Evolutionary conservation across 2,888 invertebrate genomes (phyloP).

Genomic region (Pteria penguin): DNA sequence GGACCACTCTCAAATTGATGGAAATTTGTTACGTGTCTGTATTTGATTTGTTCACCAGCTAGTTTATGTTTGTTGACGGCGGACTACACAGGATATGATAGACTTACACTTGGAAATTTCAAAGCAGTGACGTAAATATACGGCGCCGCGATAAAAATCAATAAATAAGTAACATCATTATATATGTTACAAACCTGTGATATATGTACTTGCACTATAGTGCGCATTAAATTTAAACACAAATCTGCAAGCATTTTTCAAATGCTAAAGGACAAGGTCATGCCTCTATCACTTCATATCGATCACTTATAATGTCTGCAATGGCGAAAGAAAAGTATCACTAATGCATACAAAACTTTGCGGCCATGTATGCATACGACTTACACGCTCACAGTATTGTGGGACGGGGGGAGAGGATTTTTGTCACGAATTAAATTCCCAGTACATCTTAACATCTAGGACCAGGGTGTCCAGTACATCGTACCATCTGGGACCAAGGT

Average conservation of each 20-base stretch:
- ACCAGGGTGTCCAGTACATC: no score
- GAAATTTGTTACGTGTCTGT: no score
- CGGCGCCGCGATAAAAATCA: not conserved
- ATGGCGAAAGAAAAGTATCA: not conserved
- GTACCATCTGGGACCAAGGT: no score
- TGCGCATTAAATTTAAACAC: slow-evolving; percentile 12
- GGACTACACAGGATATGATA: no score
- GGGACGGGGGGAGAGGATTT: slow-evolving; percentile 4
- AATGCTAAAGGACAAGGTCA: no score
- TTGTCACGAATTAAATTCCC: not conserved
- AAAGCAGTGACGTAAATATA: not conserved
- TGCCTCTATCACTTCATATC: slow-evolving; percentile 1
- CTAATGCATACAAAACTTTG: slow-evolving; percentile 1
- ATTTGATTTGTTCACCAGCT: no score
- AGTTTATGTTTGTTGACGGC: no score
- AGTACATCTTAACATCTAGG: no score
- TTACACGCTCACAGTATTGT: slow-evolving; percentile 4
- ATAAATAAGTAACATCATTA: not conserved
- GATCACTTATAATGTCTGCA: not conserved
- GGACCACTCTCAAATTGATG: no score
- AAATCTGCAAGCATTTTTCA: no score
- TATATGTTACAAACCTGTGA: not conserved
- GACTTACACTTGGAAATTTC: not conserved
- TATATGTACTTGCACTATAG: no score
- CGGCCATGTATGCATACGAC: slow-evolving; percentile 5